phyloP scores from a whole-genome alignment of 2,888 invertebrate species.

The Biston betularia region DNA sequence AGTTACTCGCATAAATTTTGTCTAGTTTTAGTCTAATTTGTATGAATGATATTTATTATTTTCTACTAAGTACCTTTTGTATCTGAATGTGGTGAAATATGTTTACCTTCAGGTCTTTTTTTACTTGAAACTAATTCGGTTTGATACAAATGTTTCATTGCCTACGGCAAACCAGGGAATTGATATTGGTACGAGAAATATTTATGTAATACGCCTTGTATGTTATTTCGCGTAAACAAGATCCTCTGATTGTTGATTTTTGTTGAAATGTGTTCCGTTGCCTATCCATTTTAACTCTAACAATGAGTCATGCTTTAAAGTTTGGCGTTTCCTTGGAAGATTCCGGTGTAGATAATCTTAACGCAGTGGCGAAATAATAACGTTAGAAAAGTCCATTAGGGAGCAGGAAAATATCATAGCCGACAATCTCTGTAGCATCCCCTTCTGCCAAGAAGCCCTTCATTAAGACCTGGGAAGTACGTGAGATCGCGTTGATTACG shows the following conservation, averaged over 20 bases:
- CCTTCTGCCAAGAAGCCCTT: conserved; percentile 20
- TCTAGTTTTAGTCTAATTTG: background rate
- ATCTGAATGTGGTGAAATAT: conserved; percentile 28
- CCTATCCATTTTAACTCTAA: conserved; percentile 50
- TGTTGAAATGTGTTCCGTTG: conserved; percentile 58
- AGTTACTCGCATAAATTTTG: background rate
- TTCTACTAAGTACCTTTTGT: background rate
- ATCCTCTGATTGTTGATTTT: conserved; percentile 57
- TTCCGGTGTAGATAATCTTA: conserved; percentile 21
- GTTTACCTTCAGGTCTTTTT: conserved; percentile 26
- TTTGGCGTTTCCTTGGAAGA: conserved; percentile 34
- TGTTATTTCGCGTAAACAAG: conserved; percentile 54
- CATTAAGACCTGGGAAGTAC: conserved; percentile 14
- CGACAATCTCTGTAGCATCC: conserved; percentile 15
- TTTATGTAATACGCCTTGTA: conserved; percentile 46
- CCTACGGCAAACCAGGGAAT: conserved; percentile 33
- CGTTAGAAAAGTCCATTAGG: conserved; percentile 24
- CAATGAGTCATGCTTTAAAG: conserved; percentile 54
- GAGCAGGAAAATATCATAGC: conserved; percentile 16
- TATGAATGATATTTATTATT: conserved; percentile 6
- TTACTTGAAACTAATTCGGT: conserved; percentile 21
- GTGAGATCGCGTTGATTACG: conserved; percentile 28
- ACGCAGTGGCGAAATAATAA: conserved; percentile 16
- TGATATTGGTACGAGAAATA: conserved; percentile 41
- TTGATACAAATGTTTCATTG: conserved; percentile 29